These are phyloP conservation scores for Nerophis ophidion DNA, from an alignment of 2,113 vertebrate genomes.

Conservation along the genomic window DNA sequence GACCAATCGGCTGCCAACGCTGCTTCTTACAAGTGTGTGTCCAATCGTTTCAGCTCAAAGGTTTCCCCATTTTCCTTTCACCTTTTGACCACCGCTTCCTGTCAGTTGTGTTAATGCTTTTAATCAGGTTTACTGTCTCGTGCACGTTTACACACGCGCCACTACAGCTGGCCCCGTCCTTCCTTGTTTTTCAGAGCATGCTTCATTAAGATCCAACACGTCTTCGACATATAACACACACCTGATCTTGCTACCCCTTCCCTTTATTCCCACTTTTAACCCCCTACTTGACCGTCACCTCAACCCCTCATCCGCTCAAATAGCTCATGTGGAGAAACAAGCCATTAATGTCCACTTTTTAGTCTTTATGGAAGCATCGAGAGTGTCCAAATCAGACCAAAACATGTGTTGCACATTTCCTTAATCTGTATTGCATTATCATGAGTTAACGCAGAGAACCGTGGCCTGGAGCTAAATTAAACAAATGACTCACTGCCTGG, in stretches of 20 bases:
- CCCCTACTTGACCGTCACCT: constrained; percentile 46
- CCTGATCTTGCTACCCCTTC: constrained; percentile 24
- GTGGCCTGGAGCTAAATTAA: constrained; percentile 6
- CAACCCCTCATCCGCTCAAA: constrained; percentile 36
- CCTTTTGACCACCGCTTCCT: constrained; percentile 59
- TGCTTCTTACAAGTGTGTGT: constrained; percentile 47
- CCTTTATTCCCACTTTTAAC: constrained; percentile 31
- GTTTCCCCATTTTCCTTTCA: constrained; percentile 62
- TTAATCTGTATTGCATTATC: constrained; percentile 7
- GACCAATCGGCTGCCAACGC: constrained; percentile 66
- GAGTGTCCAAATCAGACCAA: constrained; percentile 4
- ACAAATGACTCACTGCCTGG: constrained; percentile 7
- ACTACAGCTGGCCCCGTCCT: constrained; percentile 62
- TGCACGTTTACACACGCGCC: constrained; percentile 25
- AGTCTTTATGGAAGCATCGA: constrained; percentile 21
- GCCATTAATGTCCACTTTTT: constrained; percentile 29
- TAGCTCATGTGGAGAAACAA: constrained; percentile 47
- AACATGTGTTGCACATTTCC: constrained; percentile 4
- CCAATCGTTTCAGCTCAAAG: constrained; percentile 63
- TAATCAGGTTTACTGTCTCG: constrained; percentile 67
- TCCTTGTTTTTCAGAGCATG: constrained; percentile 41
- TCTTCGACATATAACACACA: constrained; percentile 32
- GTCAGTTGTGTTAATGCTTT: constrained; percentile 69
- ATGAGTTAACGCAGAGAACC: background rate
- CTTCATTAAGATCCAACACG: constrained; percentile 47